Evolutionary conservation across 1,140 invertebrate species (phyloP).

Genomic region (Drosophila ercepeae): DNA sequence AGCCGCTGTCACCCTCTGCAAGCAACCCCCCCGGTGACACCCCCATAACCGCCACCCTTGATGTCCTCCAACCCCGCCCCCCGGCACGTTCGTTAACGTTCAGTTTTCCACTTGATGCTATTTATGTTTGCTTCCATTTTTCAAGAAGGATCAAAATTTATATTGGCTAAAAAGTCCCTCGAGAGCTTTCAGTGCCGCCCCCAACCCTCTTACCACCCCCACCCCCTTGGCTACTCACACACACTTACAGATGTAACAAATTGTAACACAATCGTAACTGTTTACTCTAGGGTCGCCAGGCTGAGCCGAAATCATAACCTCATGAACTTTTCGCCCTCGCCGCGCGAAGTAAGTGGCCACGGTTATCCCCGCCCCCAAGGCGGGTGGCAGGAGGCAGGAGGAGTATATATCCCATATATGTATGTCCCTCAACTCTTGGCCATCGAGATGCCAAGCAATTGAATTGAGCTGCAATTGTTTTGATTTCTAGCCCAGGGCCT

Average conservation of each 20-base stretch:
- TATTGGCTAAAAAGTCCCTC: conserved; percentile 81
- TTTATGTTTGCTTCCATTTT: conserved; percentile 82
- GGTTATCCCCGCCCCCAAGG: conserved; percentile 11
- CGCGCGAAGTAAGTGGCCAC: conserved; percentile 48
- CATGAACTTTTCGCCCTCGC: conserved; percentile 51
- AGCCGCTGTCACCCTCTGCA: conserved; percentile 46
- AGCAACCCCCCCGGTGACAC: conserved; percentile 20
- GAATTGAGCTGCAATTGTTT: conserved; percentile 81
- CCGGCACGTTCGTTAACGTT: conserved; percentile 72
- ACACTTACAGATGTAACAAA: conserved; percentile 82
- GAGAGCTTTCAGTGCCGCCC: conserved; percentile 65
- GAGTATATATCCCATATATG: not conserved
- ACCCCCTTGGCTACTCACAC: conserved; percentile 16
- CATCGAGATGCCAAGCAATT: conserved; percentile 56
- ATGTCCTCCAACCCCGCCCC: not conserved
- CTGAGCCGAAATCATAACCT: conserved; percentile 65
- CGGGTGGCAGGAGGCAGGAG: not conserved
- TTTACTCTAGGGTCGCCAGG: conserved; percentile 65
- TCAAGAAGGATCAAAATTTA: conserved; percentile 82
- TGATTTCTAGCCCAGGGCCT: conserved; percentile 75
- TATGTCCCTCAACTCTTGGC: conserved; percentile 30
- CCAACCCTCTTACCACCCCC: not conserved
- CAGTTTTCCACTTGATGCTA: conserved; percentile 81
- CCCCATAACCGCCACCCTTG: conserved; percentile 5
- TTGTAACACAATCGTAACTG: conserved; percentile 82